These are phyloP conservation scores for Drosophila orosa DNA, from an alignment of 1,140 invertebrate species.

Conservation along the genomic window DNA sequence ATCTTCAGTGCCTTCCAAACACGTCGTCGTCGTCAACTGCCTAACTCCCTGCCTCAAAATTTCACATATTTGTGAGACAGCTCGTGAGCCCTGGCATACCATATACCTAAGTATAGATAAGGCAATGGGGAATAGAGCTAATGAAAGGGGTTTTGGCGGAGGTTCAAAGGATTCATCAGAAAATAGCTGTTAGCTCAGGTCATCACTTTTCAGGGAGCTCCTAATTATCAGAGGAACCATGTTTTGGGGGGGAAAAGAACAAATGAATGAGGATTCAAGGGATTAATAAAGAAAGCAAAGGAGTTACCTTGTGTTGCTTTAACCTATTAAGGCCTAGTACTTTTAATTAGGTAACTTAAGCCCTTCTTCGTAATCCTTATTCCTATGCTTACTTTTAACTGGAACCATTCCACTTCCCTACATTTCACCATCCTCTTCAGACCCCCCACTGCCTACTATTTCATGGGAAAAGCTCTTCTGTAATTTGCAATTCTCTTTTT, in stretches of 20 bases:
- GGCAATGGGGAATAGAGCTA: background rate
- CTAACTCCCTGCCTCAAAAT: slow-evolving; percentile 29
- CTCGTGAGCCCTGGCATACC: slow-evolving; percentile 4
- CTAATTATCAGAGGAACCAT: background rate
- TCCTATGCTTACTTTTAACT: background rate
- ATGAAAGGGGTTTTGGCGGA: slow-evolving; percentile 7
- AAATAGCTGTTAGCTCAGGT: background rate
- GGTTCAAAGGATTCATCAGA: slow-evolving; percentile 2
- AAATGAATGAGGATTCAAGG: background rate
- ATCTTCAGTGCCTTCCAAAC: slow-evolving; percentile 31
- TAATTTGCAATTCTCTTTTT: slow-evolving; percentile 1
- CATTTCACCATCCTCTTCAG: background rate
- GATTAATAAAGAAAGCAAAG: background rate
- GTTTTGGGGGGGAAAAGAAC: background rate
- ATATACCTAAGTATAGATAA: slow-evolving; percentile 1
- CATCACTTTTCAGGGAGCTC: background rate
- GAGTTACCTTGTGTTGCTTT: background rate
- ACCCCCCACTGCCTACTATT: background rate
- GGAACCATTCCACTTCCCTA: too few species aligned
- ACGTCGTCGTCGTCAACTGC: slow-evolving; percentile 19
- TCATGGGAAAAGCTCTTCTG: background rate
- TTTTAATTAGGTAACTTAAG: background rate
- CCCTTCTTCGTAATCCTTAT: background rate
- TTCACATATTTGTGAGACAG: slow-evolving; percentile 27
- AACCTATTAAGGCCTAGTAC: background rate